phyloP scores from a whole-genome alignment of 2,113 vertebrate genomes.

The Bettongia penicillata region DNA sequence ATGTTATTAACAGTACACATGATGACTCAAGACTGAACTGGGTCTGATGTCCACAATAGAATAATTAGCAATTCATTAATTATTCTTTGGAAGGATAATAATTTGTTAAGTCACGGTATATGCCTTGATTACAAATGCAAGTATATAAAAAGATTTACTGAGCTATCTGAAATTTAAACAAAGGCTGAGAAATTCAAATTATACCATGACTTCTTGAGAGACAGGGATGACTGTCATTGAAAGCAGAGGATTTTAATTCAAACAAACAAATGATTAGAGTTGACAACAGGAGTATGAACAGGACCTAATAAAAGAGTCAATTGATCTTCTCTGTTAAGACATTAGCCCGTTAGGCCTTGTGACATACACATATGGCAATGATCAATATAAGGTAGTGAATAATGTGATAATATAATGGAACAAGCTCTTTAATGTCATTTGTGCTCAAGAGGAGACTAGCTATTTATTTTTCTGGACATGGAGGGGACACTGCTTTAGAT shows the following conservation, averaged over 20 bases:
- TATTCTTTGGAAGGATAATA: background rate
- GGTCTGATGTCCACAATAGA: background rate
- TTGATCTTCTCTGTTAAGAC: background rate
- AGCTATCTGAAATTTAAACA: background rate
- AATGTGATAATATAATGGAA: background rate
- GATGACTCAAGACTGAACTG: background rate
- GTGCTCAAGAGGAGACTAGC: background rate
- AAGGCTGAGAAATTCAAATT: background rate
- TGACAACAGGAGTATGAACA: background rate
- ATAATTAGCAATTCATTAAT: background rate
- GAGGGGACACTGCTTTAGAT: background rate
- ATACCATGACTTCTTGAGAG: background rate
- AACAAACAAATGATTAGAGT: slow-evolving; percentile 1
- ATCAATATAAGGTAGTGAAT: slow-evolving; percentile 1
- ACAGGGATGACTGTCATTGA: background rate
- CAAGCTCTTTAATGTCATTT: slow-evolving; percentile 1
- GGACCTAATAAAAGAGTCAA: background rate
- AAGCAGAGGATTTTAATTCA: background rate
- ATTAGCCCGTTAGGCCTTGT: background rate
- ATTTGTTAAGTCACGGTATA: background rate
- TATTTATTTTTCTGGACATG: background rate
- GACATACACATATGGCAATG: background rate
- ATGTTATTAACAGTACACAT: background rate
- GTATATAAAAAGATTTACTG: background rate
- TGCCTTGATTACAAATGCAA: background rate